These are phyloP conservation scores for Sisor rabdophorus DNA, from an alignment of 2,113 vertebrate genomes.

Conservation along the genomic window DNA sequence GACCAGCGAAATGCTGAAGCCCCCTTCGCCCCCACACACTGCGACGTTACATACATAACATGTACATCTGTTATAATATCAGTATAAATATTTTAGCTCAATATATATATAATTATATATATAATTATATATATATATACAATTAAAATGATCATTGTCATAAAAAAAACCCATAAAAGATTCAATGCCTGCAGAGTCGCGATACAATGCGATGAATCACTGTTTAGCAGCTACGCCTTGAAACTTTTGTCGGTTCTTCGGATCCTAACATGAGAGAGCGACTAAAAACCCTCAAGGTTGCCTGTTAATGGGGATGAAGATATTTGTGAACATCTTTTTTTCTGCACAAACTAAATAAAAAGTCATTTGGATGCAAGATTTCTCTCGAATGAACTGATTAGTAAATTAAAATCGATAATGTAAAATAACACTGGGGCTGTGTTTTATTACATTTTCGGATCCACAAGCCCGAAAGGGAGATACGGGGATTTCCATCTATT, in stretches of 20 bases:
- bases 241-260: neutral
- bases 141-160: slow-evolving; percentile 18
- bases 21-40: slow-evolving; percentile 34
- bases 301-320: neutral
- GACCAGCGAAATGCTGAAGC: neutral
- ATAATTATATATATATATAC: slow-evolving; percentile 8
- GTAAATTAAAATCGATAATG: neutral
- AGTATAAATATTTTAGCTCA: slow-evolving; percentile 54
- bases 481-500: no score
- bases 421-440: neutral
- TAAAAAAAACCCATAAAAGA: slow-evolving; percentile 44
- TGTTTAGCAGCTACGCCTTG: slow-evolving; percentile 1
- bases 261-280: neutral
- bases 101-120: slow-evolving; percentile 46
- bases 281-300: no score
- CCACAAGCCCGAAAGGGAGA: no score
- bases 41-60: slow-evolving; percentile 56
- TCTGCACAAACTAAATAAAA: neutral
- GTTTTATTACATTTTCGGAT: no score
- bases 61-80: slow-evolving; percentile 55
- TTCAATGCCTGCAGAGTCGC: slow-evolving; percentile 39
- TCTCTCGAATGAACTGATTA: no score
- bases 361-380: no score
- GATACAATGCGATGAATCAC: slow-evolving; percentile 37
- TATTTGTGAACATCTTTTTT: neutral